Percentiles rank a stretch among this genome's conserved stretches.
Evolutionary conservation across 2,888 invertebrate species (phyloP).

Genomic region (Melanophora roralis): DNA sequence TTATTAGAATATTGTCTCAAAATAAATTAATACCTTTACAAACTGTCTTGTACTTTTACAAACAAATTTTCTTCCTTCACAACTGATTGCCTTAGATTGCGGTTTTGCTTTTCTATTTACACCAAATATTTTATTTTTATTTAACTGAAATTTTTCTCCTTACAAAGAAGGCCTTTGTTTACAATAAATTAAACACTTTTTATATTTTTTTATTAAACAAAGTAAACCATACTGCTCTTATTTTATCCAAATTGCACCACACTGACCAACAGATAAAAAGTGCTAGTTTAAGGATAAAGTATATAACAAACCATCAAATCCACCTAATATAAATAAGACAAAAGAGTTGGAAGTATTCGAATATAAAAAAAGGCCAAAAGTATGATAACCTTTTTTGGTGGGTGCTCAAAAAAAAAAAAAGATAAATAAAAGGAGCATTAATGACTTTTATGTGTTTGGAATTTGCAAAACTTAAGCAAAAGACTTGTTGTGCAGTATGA

Average conservation of each 20-base stretch:
- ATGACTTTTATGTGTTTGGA: no score
- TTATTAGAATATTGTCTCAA: no score
- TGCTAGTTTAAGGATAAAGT: no score
- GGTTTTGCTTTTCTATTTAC: constrained; percentile 43
- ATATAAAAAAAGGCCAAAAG: no score
- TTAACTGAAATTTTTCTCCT: constrained; percentile 8
- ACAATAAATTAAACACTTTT: constrained; percentile 40
- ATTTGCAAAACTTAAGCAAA: no score
- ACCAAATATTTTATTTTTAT: constrained; percentile 13
- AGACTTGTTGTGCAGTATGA: no score
- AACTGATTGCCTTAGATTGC: constrained; percentile 36
- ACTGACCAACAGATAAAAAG: constrained; percentile 18
- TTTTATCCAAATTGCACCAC: not conserved
- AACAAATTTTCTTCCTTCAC: not conserved
- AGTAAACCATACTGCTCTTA: not conserved
- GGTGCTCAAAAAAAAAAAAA: no score
- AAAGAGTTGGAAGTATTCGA: no score
- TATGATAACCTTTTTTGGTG: no score
- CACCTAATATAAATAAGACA: no score
- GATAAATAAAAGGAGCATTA: no score
- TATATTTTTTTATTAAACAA: not conserved
- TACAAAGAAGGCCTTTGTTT: constrained; percentile 26
- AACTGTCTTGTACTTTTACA: not conserved
- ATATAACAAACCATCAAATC: no score
- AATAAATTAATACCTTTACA: constrained; percentile 19